Evolutionary conservation across 1,140 invertebrate genomes (phyloP), one percentile per base, ranked within the genome.

Genomic region (Monochamus saltuarius): DNA sequence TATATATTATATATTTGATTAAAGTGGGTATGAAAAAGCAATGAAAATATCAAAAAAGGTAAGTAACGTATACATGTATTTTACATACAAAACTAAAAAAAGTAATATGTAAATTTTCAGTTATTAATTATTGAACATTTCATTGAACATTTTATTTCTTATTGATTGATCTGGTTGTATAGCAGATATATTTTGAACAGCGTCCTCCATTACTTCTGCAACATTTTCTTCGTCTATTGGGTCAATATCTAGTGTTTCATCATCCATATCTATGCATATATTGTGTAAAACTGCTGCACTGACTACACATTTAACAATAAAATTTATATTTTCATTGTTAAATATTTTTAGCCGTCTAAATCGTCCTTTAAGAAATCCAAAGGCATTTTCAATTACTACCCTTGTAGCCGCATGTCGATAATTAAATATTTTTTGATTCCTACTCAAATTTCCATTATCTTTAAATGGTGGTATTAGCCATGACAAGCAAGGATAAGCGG

Each of bases 331-430:
- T 6, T 40, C 11, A 35, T 43, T 42, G 39, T 55, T 38, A 13
- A 51, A 29, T 35, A 17, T 29, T 38, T 35, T 51, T 4, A 51
- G 29, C 36, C 10, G 34, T 51, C n/a, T 9, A 36, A 51, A 51
- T 35, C 49, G 29, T 17, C 49, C 49, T 17, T 51, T 51, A n/a
- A 51, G 49, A 39, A 53, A 35, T 6, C 51, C 36, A 37, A 53
- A 53, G 19, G 52, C 29, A 55, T 55, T 40, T 19, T 55, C 52
- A 19, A 55, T 35, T 29, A 55, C 37, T 43, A 55, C 13, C 36
- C 39, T 55, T 43, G 19, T 55, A 7, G 52, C 4, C 29, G 52
- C 39, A 40, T 17, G 40, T n/a, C 49, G 35, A 35, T 13, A 35
- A 36, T 51, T 38, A 35, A 51, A 51, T 14, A 51, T n/a, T 17